phyloP scores from a whole-genome alignment of 92 coral and sea anemone species.

The Bergia puertoricense region DNA sequence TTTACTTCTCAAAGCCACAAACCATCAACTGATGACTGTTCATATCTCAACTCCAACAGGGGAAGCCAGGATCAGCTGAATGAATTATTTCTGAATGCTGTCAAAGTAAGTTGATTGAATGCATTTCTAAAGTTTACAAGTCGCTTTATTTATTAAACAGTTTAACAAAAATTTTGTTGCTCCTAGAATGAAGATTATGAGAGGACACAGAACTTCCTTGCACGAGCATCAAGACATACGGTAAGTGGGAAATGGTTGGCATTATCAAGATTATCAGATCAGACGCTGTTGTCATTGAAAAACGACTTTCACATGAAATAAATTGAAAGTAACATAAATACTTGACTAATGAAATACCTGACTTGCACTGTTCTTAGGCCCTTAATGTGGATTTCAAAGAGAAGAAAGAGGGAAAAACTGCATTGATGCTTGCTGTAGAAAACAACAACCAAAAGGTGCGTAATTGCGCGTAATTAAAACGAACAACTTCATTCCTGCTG shows the following conservation, averaged over 20 bases:
- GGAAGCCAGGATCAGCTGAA: conserved; percentile 66
- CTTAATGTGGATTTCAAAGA: conserved; percentile 82
- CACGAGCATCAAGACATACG: conserved; percentile 69
- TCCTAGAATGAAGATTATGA: conserved; percentile 79
- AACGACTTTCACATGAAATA: not conserved
- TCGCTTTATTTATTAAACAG: not conserved
- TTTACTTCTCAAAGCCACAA: too few species aligned
- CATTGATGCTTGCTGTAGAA: conserved; percentile 72
- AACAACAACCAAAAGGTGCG: conserved; percentile 65
- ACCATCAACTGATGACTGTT: not conserved
- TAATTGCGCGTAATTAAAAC: not conserved
- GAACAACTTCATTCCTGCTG: not conserved
- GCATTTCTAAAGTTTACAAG: not conserved
- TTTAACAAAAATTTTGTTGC: not conserved
- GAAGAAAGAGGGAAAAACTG: conserved; percentile 70
- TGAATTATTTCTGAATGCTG: conserved; percentile 74
- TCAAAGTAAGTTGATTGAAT: conserved; percentile 51
- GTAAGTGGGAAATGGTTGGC: conserved; percentile 41
- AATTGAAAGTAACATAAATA: not conserved
- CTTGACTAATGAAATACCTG: too few species aligned
- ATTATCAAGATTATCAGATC: not conserved
- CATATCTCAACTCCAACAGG: conserved; percentile 49
- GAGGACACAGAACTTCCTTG: conserved; percentile 75
- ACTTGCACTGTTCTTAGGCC: conserved; percentile 45
- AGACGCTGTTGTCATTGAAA: not conserved